Evolutionary conservation across 2,797 vertebrate species (phyloP), one percentile per base, ranked within the genome.

Genomic region (Danio jaintianensis): DNA sequence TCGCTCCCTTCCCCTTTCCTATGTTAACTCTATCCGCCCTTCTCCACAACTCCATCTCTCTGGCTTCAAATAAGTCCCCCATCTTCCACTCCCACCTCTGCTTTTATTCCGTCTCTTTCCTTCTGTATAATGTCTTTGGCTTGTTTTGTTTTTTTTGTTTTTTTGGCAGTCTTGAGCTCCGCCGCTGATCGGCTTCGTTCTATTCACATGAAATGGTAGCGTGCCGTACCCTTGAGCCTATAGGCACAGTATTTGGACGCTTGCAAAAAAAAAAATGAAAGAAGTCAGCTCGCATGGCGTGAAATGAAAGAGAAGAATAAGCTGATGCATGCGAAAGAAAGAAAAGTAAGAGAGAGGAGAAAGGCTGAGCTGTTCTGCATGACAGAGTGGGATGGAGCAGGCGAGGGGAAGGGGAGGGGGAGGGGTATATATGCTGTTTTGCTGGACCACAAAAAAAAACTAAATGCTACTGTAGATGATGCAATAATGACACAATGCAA

Each of bases 271-370:
- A 85, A 53, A 78, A 81, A 82, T 84, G 73, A 87, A 82, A 85
- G 74, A 77, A 83, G 83, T 82, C 56, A 36, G 81, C 72, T 85
- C 83, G 80, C 61, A 50, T 77, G 72, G 77, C 72, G 64, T 59
- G 68, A 87, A 86, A 88, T 87, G 75, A 86, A 90, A 89, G 76
- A 56, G 52, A 69, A 61, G 71, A 85, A 87, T 29, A 76, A 83
- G 84, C 86, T 87, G 85, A 89, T 86, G 80, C 67, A 56, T 52
- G 50, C 76, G 68, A 80, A 84, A 73, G 76, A 62, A 59, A 82
- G 50, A 77, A 62, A 29, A 29, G 29, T 29, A 29, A 29, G 29
- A 29, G 29, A 29, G 29, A 83, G 55, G 70, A 76, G 79, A 76
- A 80, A 75, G 70, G 52, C 61, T 71, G 75, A 83, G 81, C 82